phyloP scores from a whole-genome alignment of 2,113 vertebrate genomes.

The Corythoichthys intestinalis region DNA sequence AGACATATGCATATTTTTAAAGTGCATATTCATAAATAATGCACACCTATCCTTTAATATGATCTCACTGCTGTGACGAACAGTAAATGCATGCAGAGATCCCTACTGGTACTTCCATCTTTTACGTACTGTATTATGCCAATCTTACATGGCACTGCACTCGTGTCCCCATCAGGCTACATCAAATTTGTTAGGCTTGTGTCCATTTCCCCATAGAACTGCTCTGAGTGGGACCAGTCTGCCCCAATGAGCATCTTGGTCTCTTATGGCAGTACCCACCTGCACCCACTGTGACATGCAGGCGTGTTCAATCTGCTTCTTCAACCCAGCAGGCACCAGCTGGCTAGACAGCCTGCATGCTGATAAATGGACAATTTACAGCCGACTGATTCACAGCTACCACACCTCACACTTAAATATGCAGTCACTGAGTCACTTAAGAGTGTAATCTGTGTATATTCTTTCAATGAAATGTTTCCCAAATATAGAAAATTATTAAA shows the following conservation, averaged over 20 bases:
- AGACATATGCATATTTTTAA: constrained; percentile 15
- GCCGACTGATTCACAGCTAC: constrained; percentile 35
- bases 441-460: background rate
- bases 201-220: constrained; percentile 6
- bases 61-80: constrained; percentile 30
- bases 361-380: constrained; percentile 49
- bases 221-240: constrained; percentile 29
- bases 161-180: constrained; percentile 46
- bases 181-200: constrained; percentile 61
- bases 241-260: constrained; percentile 43
- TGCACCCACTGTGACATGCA: constrained; percentile 46
- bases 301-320: constrained; percentile 42
- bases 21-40: constrained; percentile 25
- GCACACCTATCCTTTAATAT: constrained; percentile 24
- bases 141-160: constrained; percentile 34
- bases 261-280: constrained; percentile 55
- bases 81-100: background rate
- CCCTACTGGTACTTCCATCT: constrained; percentile 42
- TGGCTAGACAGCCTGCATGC: constrained; percentile 52
- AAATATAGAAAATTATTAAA: background rate
- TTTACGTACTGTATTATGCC: constrained; percentile 36
- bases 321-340: constrained; percentile 50
- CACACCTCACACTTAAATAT: constrained; percentile 26
- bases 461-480: background rate
- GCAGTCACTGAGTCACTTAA: background rate